Evolutionary conservation across 2,888 invertebrate species (phyloP).

Genomic region (Notodromas monacha): DNA sequence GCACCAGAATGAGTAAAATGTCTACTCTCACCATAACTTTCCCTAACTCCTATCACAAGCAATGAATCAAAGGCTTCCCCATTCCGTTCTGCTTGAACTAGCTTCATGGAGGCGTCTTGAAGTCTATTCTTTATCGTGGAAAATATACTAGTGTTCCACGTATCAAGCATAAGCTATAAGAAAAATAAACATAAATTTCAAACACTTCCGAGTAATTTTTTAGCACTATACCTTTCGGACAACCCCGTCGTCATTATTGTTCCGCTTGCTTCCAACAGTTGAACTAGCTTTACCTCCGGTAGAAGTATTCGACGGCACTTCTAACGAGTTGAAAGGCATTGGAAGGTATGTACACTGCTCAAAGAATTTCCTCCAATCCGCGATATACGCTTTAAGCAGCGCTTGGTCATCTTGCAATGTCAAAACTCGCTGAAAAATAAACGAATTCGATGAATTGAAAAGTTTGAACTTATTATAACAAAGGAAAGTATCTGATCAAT

Average conservation of each 20-base stretch:
- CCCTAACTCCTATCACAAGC: constrained; percentile 81
- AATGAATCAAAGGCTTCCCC: constrained; percentile 93
- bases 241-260: constrained; percentile 45
- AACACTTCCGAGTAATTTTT: constrained; percentile 5
- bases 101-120: constrained; percentile 83
- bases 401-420: constrained; percentile 79
- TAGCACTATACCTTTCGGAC: constrained; percentile 30
- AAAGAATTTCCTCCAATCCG: constrained; percentile 93
- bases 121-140: constrained; percentile 59
- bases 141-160: constrained; percentile 93
- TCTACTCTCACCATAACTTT: constrained; percentile 52
- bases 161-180: constrained; percentile 63
- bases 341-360: constrained; percentile 89
- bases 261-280: too few relatives aligned
- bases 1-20: background rate
- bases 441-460: background rate
- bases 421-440: constrained; percentile 29
- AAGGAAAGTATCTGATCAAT: too few relatives aligned
- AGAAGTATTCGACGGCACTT: too few relatives aligned
- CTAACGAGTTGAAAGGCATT: constrained; percentile 67
- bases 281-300: background rate
- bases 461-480: too few relatives aligned
- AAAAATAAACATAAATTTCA: background rate
- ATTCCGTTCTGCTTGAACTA: constrained; percentile 81
- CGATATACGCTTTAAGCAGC: constrained; percentile 73